A percentile compares a stretch with the other conserved stretches of the same genome.
These are phyloP conservation scores for Drosophila monieri DNA, from an alignment of 2,888 invertebrate species.

Conservation along the genomic window DNA sequence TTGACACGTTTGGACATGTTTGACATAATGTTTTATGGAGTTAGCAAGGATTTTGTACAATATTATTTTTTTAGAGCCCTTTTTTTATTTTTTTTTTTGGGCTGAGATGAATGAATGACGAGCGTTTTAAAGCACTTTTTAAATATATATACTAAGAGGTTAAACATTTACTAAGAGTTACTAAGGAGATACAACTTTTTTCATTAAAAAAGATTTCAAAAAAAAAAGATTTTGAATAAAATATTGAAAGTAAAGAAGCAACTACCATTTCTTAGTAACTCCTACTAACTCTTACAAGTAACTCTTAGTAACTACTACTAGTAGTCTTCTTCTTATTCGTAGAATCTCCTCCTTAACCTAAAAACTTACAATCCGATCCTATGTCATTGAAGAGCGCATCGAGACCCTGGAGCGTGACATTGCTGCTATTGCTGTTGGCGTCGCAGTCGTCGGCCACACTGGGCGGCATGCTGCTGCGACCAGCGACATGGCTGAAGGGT, in stretches of 20 bases:
- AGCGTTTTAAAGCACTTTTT: slow-evolving; percentile 6
- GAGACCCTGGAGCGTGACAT: slow-evolving; percentile 60
- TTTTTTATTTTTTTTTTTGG: background rate
- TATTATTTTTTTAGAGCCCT: background rate
- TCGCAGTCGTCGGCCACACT: slow-evolving; percentile 61
- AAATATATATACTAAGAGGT: background rate
- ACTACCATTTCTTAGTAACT: too few relatives aligned
- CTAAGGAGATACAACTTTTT: background rate
- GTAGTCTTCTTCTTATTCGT: background rate
- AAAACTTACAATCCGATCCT: slow-evolving; percentile 60
- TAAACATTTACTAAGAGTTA: background rate
- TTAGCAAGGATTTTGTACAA: background rate
- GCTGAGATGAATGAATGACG: slow-evolving; percentile 1
- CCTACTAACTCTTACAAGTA: too few relatives aligned
- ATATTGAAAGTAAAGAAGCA: too few relatives aligned
- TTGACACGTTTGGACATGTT: too few relatives aligned
- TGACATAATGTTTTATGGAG: background rate
- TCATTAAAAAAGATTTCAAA: too few relatives aligned
- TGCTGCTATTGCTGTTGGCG: slow-evolving; percentile 65
- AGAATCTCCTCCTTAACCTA: background rate
- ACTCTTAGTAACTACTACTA: background rate
- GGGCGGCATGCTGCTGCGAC: slow-evolving; percentile 45
- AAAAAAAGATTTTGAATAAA: too few relatives aligned
- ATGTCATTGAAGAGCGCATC: slow-evolving; percentile 63
- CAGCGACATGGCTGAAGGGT: slow-evolving; percentile 26